Base-by-base conservation (phyloP, 2,113 vertebrate genomes). In the Piliocolobus tephrosceles region DNA sequence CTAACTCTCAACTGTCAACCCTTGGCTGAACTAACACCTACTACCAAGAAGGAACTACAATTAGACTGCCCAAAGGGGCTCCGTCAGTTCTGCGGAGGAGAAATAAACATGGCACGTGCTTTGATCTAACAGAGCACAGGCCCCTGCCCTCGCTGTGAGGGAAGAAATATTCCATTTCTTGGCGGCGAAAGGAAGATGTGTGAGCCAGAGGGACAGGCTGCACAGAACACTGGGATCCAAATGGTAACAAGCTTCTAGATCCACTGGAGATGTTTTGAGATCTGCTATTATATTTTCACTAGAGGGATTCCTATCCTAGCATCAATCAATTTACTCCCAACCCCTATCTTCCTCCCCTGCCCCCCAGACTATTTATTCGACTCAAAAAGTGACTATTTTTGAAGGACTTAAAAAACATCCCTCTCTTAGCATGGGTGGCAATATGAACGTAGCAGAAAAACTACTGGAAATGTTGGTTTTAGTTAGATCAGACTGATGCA, bases 401-500 rank as follows among this genome's bases (percentile, higher is more conserved):
- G 55, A 82, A 94, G n/a, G 52, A 78, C 70, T 72, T 78, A 8
- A 82, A 85, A 52, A 18, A 68, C n/a, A 0, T 17, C 9, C 50
- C 58, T 89, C 40, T 64, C 58, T 75, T 50, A 57, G 80, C 23
- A 1, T 16, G 61, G 25, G 61, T 84, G 91, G 38, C 55, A 78
- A 76, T 17, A 76, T 10, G 50, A 92, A 90, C 20, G n/a, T 0
- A 40, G 80, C 40, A 94, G 58, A 17, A 64, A 82, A 95, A 93
- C 52, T 76, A 40, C 82, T 89, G 82, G 83, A 32, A 32, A 81
- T 92, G 68, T 10, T 79, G 79, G 92, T 90, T 82, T 94, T 80
- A 76, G 18, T 90, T 45, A 84, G 88, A 80, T 16, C 22, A 58
- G 70, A 83, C 81, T 95, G 89, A 89, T 22, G 83, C 32, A 12